phyloP scores from a whole-genome alignment of 2,797 vertebrate species.

The Ctenopoma multispine region DNA sequence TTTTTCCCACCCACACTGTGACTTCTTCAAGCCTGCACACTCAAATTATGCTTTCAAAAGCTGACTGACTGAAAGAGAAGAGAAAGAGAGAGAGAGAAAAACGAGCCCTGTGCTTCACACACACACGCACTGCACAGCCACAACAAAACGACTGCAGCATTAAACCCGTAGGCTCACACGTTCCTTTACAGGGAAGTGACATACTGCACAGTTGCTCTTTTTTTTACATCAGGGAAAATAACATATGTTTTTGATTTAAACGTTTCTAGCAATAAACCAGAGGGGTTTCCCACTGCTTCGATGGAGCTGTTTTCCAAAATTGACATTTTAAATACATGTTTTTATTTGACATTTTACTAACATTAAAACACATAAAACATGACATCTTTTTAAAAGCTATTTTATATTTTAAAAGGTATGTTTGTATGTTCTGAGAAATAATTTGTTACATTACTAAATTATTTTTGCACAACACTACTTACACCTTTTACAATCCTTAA shows the following conservation, averaged over 20 bases:
- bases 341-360: neutral
- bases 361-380: neutral
- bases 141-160: conserved; percentile 43
- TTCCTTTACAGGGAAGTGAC: conserved; percentile 16
- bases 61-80: conserved; percentile 34
- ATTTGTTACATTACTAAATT: neutral
- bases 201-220: conserved; percentile 9
- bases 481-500: neutral
- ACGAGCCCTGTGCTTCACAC: conserved; percentile 15
- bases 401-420: neutral
- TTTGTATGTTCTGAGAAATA: neutral
- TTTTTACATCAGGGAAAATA: neutral
- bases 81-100: neutral
- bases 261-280: neutral
- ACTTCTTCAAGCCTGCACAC: conserved; percentile 73
- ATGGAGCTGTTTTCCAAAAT: neutral
- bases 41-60: conserved; percentile 68
- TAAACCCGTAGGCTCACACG: conserved; percentile 27
- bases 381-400: neutral
- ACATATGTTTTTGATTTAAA: neutral
- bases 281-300: neutral
- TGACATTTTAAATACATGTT: neutral
- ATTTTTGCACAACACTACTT: neutral
- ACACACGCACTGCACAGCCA: conserved; percentile 15
- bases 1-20: conserved; percentile 79